Evolutionary conservation across 2,888 invertebrate species (phyloP).

Genomic region (Ornithoptera priamus): DNA sequence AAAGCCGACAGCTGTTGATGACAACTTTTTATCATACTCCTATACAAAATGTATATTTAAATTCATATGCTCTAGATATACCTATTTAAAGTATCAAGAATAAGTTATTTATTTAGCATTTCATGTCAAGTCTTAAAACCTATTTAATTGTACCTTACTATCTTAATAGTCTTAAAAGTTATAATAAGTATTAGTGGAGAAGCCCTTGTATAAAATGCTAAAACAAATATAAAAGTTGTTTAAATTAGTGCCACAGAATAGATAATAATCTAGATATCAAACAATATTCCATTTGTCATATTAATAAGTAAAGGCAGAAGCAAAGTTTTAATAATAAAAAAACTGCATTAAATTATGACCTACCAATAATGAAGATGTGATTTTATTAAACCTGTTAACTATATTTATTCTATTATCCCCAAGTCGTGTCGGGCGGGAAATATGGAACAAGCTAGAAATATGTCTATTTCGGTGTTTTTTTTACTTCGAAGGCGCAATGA

Average conservation of each 20-base stretch:
- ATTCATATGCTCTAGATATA: slow-evolving; percentile 26
- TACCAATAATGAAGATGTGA: slow-evolving; percentile 70
- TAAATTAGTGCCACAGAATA: slow-evolving; percentile 77
- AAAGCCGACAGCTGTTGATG: background rate
- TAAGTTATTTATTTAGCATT: slow-evolving; percentile 20
- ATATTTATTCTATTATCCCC: no score
- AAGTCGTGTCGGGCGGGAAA: no score
- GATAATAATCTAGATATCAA: slow-evolving; percentile 77
- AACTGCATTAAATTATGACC: slow-evolving; percentile 80
- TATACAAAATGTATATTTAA: slow-evolving; percentile 1
- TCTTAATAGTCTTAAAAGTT: slow-evolving; percentile 47
- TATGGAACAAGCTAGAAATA: no score
- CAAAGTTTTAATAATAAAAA: slow-evolving; percentile 76
- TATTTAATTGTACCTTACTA: slow-evolving; percentile 56
- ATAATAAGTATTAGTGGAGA: slow-evolving; percentile 56
- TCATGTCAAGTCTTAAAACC: slow-evolving; percentile 23
- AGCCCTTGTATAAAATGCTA: slow-evolving; percentile 71
- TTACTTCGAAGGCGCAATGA: no score
- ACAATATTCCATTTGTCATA: slow-evolving; percentile 80
- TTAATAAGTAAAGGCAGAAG: slow-evolving; percentile 77
- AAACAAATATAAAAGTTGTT: slow-evolving; percentile 79
- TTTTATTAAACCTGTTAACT: slow-evolving; percentile 47
- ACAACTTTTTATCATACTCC: background rate
- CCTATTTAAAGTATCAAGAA: background rate
- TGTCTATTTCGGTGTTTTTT: no score